Evolutionary conservation across 2,113 vertebrate species (phyloP), one percentile per base, ranked within the genome.

Genomic region (Anas platyrhynchos): DNA sequence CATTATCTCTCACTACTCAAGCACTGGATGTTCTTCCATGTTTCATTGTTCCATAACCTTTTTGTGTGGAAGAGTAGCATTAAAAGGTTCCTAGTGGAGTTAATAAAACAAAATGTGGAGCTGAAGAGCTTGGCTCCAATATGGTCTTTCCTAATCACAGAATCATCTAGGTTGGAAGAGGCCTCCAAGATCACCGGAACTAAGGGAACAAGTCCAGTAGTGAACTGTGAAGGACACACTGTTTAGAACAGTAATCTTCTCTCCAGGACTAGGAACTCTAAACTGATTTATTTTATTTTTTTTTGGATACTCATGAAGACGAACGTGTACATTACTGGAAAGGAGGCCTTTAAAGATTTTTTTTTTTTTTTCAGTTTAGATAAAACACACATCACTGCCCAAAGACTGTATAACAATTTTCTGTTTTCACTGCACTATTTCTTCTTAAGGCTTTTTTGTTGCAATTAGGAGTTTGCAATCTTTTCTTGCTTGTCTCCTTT

Each of bases 381-480:
- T 3, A 14, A 27, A 77, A 46, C 62, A 26, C 25, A 25, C 3
- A 23, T 56, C 67, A 83, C 50, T 77, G n/a, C 75, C 44, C 6
- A 31, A 59, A 81, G 80, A 41, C 68, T 87, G 21, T 44, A 9
- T 88, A 91, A 74, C 34, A 87, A 13, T 65, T 94, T 74, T 89
- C 73, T 87, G 16, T 68, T 92, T 94, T 89, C 87, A 71, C 46
- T 73, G 52, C 44, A 91, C 72, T 91, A 50, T 94, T 96, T 97
- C 72, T 97, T 36, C 77, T 93, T 91, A 88, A 93, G 29, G 44
- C 13, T 88, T 94, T 94, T 94, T 34, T 89, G 81, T 92, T 93
- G 62, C 76, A 97, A 86, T 82, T 23, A 92, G 77, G 58, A 90
- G 43, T 84, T 87, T 66, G 84, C 62, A 89, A 36, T 76, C 71